phyloP scores from a whole-genome alignment of 2,113 vertebrate species.

The Carassius gibelio region DNA sequence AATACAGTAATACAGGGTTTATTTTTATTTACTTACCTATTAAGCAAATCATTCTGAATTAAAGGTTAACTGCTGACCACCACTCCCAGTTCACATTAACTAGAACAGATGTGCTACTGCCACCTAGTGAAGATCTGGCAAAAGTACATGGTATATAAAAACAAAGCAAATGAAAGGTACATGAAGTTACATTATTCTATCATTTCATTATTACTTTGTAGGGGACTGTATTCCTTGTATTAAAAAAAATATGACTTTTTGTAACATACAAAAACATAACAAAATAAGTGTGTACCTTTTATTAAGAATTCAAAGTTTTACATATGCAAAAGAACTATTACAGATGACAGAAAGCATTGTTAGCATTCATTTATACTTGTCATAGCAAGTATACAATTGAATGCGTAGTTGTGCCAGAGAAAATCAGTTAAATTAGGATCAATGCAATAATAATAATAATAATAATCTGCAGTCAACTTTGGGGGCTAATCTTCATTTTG shows the following conservation, averaged over 20 bases:
- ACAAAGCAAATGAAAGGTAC: not conserved
- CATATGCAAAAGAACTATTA: constrained; percentile 37
- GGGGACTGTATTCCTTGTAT: constrained; percentile 4
- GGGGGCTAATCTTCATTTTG: constrained; percentile 24
- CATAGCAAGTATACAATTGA: constrained; percentile 23
- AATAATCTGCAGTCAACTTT: constrained; percentile 17
- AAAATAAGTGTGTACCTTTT: not conserved
- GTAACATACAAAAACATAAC: not conserved
- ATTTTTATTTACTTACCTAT: not conserved
- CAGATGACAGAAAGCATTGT: constrained; percentile 36
- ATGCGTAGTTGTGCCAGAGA: not conserved
- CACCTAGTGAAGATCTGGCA: constrained; percentile 42
- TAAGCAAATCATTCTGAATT: not conserved
- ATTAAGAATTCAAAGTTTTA: constrained; percentile 10
- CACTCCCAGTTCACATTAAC: not conserved
- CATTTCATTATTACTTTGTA: constrained; percentile 16
- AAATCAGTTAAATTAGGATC: constrained; percentile 26
- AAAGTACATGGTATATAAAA: not conserved
- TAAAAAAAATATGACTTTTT: constrained; percentile 22
- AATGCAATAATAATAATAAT: constrained; percentile 4
- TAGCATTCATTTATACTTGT: constrained; percentile 9
- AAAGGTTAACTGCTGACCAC: not conserved
- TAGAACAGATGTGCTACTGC: constrained; percentile 25
- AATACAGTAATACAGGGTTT: not conserved
- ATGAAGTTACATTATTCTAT: constrained; percentile 19